Evolutionary conservation across 2,113 vertebrate species (phyloP), one percentile per base, ranked within the genome.

Genomic region (Chloroceryle aenea): DNA sequence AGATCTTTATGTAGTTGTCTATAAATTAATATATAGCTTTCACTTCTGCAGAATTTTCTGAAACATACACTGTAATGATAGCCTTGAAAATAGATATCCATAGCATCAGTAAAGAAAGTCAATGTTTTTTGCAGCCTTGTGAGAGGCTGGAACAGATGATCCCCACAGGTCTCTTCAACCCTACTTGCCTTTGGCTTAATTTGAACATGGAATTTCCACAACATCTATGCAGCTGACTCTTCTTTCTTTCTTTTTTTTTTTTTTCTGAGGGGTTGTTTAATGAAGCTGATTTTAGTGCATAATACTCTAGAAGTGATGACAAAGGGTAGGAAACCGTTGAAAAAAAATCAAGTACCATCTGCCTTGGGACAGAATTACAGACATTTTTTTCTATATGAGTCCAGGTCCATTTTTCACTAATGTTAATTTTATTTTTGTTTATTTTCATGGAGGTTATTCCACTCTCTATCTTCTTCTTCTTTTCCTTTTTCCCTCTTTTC

Each of bases 401-500:
- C 20, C 32, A 30, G 12, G 50, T 61, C 6, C 4, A 32, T 82
- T 89, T 91, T 48, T 59, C 40, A 69, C 32, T 38, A n/a, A n/a
- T 14, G 22, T 20, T 66, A 3, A 64, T 62, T 73, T 73, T 12
- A 36, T 66, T 85, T 85, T 40, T 11, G 38, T 40, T 40, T 43
- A 45, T 52, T 85, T 77, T 23, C 20, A 30, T 27, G 14, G 14
- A 89, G 20, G 6, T 29, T 66, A 66, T 78, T 8, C 10, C 27
- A 71, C 55, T 58, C 12, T n/a, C 4, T 30, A 8, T 29, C 13
- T 48, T 23, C 0, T 13, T 43, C 20, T 19, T 5, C 5, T 14
- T 52, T 17, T 10, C 5, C 4, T 6, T 23, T 26, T 42, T 45
- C 0, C 11, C 53, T 23, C 8, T 8, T 6, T 3, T 20, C 29